phyloP scores from a whole-genome alignment of 2,113 vertebrate genomes.

The Alaudala cheleensis region DNA sequence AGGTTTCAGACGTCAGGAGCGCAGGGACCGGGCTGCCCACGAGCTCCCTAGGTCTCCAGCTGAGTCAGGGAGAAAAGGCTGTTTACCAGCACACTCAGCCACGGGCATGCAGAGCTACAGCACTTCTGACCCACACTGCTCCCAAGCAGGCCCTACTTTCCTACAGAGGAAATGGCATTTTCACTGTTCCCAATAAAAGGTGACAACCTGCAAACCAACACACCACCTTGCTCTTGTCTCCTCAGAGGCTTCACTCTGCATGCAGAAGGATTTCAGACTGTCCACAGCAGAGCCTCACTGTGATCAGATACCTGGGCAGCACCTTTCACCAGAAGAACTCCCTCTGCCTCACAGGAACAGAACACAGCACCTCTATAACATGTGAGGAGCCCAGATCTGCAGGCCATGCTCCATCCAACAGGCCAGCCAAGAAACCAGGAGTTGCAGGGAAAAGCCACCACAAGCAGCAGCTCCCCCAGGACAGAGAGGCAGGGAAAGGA shows the following conservation, averaged over 20 bases:
- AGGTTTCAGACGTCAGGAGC: background rate
- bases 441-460: background rate
- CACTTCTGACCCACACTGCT: background rate
- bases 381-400: background rate
- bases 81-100: background rate
- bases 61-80: background rate
- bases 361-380: background rate
- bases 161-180: background rate
- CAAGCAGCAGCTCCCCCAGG: background rate
- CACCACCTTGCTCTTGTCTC: background rate
- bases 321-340: background rate
- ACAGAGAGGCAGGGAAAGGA: rapidly evolving
- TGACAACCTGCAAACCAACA: background rate
- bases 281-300: too few relatives aligned
- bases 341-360: background rate
- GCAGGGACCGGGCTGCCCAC: background rate
- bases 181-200: background rate
- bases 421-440: background rate
- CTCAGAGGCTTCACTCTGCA: background rate
- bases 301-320: rapidly evolving
- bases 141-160: background rate
- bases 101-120: background rate
- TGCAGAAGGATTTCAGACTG: rapidly evolving
- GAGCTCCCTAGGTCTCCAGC: background rate
- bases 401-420: background rate